These are phyloP conservation scores for Drosophila austrosaltans DNA, from an alignment of 2,888 invertebrate species.

Conservation along the genomic window DNA sequence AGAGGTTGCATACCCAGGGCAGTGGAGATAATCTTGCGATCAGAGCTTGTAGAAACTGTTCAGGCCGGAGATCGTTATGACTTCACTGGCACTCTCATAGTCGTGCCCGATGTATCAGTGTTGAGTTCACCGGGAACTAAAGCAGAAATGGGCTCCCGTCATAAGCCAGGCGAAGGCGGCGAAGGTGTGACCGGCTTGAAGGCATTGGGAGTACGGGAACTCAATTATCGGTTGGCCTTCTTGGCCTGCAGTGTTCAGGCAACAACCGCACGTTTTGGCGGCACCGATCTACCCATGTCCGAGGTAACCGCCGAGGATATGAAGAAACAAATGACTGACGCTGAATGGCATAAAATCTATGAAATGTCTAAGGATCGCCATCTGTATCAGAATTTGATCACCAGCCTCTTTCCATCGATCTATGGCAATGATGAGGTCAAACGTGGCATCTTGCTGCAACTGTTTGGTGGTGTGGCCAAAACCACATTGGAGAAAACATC, in stretches of 20 bases:
- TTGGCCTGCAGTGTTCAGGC: slow-evolving; percentile 96
- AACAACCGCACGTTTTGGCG: slow-evolving; percentile 94
- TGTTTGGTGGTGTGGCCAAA: slow-evolving; percentile 99
- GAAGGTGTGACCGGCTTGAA: slow-evolving; percentile 94
- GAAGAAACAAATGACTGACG: slow-evolving; percentile 96
- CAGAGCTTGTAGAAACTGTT: slow-evolving; percentile 97
- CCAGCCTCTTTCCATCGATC: slow-evolving; percentile 96
- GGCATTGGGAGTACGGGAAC: slow-evolving; percentile 92
- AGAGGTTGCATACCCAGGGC: slow-evolving; percentile 98
- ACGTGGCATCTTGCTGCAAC: slow-evolving; percentile 94
- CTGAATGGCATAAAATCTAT: slow-evolving; percentile 97
- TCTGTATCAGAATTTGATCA: slow-evolving; percentile 94
- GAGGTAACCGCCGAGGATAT: slow-evolving; percentile 96
- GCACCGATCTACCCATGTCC: slow-evolving; percentile 91
- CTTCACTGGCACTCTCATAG: slow-evolving; percentile 97
- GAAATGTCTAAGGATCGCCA: slow-evolving; percentile 98
- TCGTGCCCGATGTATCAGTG: slow-evolving; percentile 97
- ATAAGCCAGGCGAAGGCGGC: slow-evolving; percentile 88
- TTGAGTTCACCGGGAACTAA: slow-evolving; percentile 93
- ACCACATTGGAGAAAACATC: slow-evolving; percentile 95
- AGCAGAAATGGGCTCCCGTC: slow-evolving; percentile 91
- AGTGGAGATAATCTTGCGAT: slow-evolving; percentile 96
- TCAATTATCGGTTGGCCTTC: slow-evolving; percentile 94
- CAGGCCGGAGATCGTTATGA: slow-evolving; percentile 91
- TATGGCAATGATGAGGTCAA: slow-evolving; percentile 99